Evolutionary conservation across 2,113 vertebrate genomes (phyloP).

Genomic region (Verasper variegatus): DNA sequence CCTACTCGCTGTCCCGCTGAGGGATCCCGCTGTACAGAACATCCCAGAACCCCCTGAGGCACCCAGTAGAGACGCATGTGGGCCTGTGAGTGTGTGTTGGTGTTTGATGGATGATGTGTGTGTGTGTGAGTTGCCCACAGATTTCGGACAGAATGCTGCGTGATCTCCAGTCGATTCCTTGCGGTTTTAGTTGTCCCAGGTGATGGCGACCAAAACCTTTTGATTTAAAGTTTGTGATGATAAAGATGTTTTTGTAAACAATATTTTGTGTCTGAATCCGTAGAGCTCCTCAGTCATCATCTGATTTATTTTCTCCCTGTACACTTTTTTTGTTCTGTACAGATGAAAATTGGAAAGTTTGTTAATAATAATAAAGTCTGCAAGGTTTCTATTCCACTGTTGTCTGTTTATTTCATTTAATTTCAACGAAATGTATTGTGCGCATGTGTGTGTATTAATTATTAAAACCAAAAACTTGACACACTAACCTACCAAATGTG

Average conservation of each 20-base stretch:
- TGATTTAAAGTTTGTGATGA: slow-evolving; percentile 27
- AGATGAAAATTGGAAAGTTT: slow-evolving; percentile 93
- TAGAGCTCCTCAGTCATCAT: slow-evolving; percentile 65
- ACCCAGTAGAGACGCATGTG: slow-evolving; percentile 6
- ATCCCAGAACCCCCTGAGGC: slow-evolving; percentile 30
- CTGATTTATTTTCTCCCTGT: slow-evolving; percentile 86
- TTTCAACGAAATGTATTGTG: too few species aligned
- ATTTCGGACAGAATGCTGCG: not conserved
- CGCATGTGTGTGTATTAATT: too few species aligned
- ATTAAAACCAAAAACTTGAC: too few species aligned
- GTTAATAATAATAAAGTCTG: slow-evolving; percentile 94
- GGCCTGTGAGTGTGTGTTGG: not conserved
- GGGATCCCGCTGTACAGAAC: slow-evolving; percentile 49
- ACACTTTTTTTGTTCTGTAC: slow-evolving; percentile 87
- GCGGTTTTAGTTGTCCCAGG: slow-evolving; percentile 36
- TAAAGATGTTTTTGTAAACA: slow-evolving; percentile 74
- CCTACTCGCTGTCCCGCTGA: slow-evolving; percentile 55
- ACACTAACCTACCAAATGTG: too few species aligned
- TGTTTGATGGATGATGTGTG: not conserved
- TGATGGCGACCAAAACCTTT: slow-evolving; percentile 34
- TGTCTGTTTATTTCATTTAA: not conserved
- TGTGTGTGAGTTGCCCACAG: slow-evolving; percentile 20
- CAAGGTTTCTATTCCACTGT: slow-evolving; percentile 87
- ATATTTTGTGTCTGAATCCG: slow-evolving; percentile 79
- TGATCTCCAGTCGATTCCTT: slow-evolving; percentile 24